Percentiles rank a stretch among this genome's conserved stretches.
These are phyloP conservation scores for Myocastor coypus DNA, from an alignment of 2,113 vertebrate genomes.

Conservation along the genomic window DNA sequence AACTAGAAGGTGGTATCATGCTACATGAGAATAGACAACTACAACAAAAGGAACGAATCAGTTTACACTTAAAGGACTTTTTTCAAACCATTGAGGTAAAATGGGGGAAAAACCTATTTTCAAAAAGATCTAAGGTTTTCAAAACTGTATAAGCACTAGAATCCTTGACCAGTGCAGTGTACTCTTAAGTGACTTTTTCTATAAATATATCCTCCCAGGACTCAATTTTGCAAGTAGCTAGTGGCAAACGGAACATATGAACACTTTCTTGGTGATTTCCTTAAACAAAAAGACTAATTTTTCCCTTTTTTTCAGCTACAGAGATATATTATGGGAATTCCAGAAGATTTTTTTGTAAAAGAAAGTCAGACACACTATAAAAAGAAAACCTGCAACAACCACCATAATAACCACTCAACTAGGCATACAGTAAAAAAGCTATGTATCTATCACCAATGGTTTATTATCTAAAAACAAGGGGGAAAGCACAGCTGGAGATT, in stretches of 20 bases:
- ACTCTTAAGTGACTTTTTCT: neutral
- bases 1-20: neutral
- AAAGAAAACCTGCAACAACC: neutral
- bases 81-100: neutral
- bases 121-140: neutral
- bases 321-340: neutral
- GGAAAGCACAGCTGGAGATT: neutral
- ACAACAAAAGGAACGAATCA: neutral
- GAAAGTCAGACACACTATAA: neutral
- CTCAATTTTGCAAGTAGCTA: neutral
- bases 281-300: neutral
- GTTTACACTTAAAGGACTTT: neutral
- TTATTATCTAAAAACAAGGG: neutral
- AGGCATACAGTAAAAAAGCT: neutral
- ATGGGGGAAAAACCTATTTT: neutral
- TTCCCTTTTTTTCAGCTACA: constrained; percentile 17
- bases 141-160: neutral
- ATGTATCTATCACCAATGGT: neutral
- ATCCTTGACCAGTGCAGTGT: neutral
- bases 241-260: neutral
- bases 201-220: neutral
- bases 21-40: neutral
- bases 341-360: constrained; percentile 5
- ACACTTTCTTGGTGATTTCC: neutral
- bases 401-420: neutral